Percentiles rank a stretch among this genome's conserved stretches.
These are phyloP conservation scores for Steinernema hermaphroditum DNA, from an alignment of 2,888 invertebrate genomes.

Conservation along the genomic window DNA sequence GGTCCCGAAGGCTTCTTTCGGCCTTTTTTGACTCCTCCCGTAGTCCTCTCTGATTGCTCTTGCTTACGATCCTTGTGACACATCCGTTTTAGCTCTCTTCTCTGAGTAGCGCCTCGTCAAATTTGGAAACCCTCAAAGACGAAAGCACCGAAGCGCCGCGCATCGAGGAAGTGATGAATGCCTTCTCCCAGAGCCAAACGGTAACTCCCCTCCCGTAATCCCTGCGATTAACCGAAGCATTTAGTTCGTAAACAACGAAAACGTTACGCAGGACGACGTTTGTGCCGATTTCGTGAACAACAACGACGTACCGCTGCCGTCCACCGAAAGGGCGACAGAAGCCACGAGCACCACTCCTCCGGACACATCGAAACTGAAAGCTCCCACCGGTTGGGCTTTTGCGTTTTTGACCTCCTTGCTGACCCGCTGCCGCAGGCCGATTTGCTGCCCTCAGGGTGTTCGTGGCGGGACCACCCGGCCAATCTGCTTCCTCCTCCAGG, in stretches of 20 bases:
- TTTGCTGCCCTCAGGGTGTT: no score
- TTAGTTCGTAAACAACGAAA: neutral
- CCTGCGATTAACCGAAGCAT: neutral
- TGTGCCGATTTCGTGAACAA: constrained; percentile 22
- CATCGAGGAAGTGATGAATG: constrained; percentile 17
- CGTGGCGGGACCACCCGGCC: no score
- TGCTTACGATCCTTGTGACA: neutral
- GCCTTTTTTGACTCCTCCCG: neutral
- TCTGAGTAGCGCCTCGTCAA: constrained; percentile 16
- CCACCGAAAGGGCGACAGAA: neutral
- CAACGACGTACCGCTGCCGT: neutral
- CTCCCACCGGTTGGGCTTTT: neutral
- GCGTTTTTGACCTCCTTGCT: no score
- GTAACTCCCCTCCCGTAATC: neutral
- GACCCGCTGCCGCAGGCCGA: no score
- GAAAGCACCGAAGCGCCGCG: constrained; percentile 1
- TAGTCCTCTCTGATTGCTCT: neutral
- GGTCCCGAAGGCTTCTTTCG: neutral
- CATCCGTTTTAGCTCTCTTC: constrained; percentile 20
- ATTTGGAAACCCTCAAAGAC: constrained; percentile 13
- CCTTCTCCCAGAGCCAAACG: constrained; percentile 1
- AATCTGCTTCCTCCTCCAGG: no score
- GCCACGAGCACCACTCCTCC: no score
- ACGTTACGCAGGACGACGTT: neutral
- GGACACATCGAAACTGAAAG: neutral